Evolutionary conservation across 2,888 invertebrate species (phyloP).

Genomic region (Lithodes maja): DNA sequence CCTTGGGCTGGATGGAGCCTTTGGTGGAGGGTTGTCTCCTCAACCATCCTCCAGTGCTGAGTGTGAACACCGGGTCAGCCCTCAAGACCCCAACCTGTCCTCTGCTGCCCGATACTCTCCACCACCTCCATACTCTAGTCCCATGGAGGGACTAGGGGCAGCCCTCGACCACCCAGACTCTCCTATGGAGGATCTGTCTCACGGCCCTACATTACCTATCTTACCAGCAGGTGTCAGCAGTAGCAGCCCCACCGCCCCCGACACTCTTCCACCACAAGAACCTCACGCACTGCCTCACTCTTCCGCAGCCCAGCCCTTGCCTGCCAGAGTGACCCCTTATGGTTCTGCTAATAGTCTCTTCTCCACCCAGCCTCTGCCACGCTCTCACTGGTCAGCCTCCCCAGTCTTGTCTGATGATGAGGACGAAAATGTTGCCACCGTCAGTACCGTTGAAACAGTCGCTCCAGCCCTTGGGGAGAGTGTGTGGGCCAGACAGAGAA

Average conservation of each 20-base stretch:
- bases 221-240: constrained; percentile 49
- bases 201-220: constrained; percentile 34
- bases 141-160: constrained; percentile 31
- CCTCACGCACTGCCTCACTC: constrained; percentile 33
- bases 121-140: constrained; percentile 51
- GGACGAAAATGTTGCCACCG: constrained; percentile 24
- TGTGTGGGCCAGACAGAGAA: constrained; percentile 61
- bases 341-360: constrained; percentile 45
- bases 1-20: constrained; percentile 28
- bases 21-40: constrained; percentile 69
- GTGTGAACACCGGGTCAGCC: constrained; percentile 54
- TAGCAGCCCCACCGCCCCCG: constrained; percentile 42
- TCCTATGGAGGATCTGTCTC: constrained; percentile 52
- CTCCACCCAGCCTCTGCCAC: constrained; percentile 19
- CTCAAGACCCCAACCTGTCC: constrained; percentile 66
- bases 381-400: constrained; percentile 32
- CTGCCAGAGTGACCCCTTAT: constrained; percentile 14
- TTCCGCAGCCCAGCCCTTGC: constrained; percentile 22
- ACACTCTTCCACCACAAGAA: constrained; percentile 29
- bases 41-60: constrained; percentile 69
- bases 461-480: constrained; percentile 34
- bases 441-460: neutral
- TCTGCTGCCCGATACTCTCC: constrained; percentile 69
- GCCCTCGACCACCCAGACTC: constrained; percentile 54
- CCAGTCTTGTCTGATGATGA: constrained; percentile 28